Evolutionary conservation across 1,140 invertebrate genomes (phyloP).

Genomic region (Coenobita brevimanus): DNA sequence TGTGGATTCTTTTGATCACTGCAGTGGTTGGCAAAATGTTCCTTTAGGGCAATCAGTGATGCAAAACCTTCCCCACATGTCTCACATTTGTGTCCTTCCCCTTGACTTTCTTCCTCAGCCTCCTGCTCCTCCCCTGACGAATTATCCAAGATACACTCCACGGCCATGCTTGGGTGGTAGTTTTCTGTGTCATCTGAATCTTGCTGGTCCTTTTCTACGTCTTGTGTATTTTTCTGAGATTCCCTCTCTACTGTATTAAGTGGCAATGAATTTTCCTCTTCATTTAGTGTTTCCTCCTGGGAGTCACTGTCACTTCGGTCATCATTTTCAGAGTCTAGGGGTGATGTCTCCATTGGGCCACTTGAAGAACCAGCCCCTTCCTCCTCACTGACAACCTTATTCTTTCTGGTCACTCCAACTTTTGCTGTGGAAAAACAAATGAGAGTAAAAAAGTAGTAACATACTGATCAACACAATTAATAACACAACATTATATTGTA

Average conservation of each 20-base stretch:
- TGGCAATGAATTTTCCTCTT: neutral
- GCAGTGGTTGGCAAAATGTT: constrained; percentile 39
- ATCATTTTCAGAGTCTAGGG: neutral
- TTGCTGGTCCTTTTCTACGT: neutral
- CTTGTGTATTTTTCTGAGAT: neutral
- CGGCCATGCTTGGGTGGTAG: constrained; percentile 46
- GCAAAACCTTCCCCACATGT: constrained; percentile 47
- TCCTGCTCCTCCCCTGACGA: constrained; percentile 39
- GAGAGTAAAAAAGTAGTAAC: neutral
- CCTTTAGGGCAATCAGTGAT: constrained; percentile 44
- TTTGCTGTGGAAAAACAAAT: constrained; percentile 14
- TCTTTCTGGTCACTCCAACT: constrained; percentile 2
- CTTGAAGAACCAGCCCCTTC: neutral
- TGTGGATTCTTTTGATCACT: neutral
- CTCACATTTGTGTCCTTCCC: constrained; percentile 29
- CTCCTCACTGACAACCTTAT: constrained; percentile 8
- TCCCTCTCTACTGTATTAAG: neutral
- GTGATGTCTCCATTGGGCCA: neutral
- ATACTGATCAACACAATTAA: neutral
- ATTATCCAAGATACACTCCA: constrained; percentile 52
- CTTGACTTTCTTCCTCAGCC: neutral
- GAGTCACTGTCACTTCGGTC: constrained; percentile 11
- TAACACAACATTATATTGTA: neutral
- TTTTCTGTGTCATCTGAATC: constrained; percentile 27
- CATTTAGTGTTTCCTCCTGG: too few relatives aligned